Evolutionary conservation across 2,113 vertebrate species (phyloP), one percentile per base, ranked within the genome.

Genomic region (Microtus richardsoni): DNA sequence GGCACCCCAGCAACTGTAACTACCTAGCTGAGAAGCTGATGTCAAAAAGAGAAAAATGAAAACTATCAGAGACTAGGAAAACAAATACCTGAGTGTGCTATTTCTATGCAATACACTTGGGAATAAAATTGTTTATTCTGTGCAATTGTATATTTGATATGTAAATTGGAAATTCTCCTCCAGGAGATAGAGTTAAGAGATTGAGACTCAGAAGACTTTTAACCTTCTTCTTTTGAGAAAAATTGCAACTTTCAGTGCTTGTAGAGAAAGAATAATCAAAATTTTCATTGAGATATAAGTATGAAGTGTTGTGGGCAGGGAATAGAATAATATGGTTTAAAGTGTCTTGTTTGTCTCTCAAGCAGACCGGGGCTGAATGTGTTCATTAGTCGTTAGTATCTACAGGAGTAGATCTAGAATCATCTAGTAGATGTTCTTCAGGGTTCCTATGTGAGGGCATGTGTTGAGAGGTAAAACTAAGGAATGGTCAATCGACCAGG

Each of bases 11-110:
- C 68, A 92, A 88, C 13, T 74, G 3, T 77, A 88, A 84, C 52
- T 30, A 66, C 89, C 68, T 96, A 96, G 90, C 84, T 96, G 71
- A 95, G 89, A 95, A 96, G 13, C 9, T 88, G 58, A 86, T 95
- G 58, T 88, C 41, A 87, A 96, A 91, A 86, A 21, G 8, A 4
- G 5, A 0, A 10, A 49, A 88, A 77, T 54, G 17, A 77, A 97
- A 95, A 93, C 77, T 49, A 49, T 21, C 36, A 19, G 39, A 58
- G 5, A 68, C 2, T 44, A 22, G 4, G 28, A 84, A 96, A 79
- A 83, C 47, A 95, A 85, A 77, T 66, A 28, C 2, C 3, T 30
- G 22, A 13, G 3, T 82, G 7, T 1, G 70, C 44, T 78, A 39
- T 88, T 82, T 95, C 54, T 49, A 66, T 90, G 28, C 0, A 93